A percentile compares a stretch with the other conserved stretches of the same genome.
phyloP scores from a whole-genome alignment of 1,140 invertebrate species.

The Gryon sp. region DNA sequence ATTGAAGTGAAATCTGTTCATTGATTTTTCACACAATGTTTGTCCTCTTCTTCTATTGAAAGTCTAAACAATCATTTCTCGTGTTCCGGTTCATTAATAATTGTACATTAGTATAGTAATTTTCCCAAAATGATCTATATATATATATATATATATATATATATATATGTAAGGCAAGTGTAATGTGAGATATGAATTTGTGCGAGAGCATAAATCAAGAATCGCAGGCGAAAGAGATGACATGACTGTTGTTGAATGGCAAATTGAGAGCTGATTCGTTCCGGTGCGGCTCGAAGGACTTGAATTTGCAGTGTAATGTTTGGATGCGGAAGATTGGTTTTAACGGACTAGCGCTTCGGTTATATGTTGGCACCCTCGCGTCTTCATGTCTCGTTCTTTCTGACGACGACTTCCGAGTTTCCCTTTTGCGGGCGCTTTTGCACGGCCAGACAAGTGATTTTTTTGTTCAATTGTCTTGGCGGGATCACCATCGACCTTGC shows the following conservation, averaged over 20 bases:
- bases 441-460: conserved; percentile 78
- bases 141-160: no score
- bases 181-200: conserved; percentile 29
- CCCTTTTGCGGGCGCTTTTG: conserved; percentile 66
- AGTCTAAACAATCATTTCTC: conserved; percentile 30
- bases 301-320: conserved; percentile 59
- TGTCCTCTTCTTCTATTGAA: no score
- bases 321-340: conserved; percentile 73
- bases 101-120: no score
- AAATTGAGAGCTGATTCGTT: conserved; percentile 62
- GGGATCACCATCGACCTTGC: conserved; percentile 63
- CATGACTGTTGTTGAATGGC: conserved; percentile 48
- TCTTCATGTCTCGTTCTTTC: conserved; percentile 60
- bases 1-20: no score
- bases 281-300: conserved; percentile 29
- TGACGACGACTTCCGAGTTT: conserved; percentile 41
- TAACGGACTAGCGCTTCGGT: conserved; percentile 70
- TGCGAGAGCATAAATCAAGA: conserved; percentile 48
- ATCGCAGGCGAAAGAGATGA: conserved; percentile 43
- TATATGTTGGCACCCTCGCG: conserved; percentile 57
- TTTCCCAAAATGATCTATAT: no score
- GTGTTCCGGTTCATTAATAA: conserved; percentile 40
- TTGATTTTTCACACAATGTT: no score
- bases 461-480: conserved; percentile 77
- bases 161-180: no score